Percentiles rank a stretch among this genome's conserved stretches.
Conservation (phyloP, 2,797 vertebrate genomes). For the Gallinago solitaria region DNA sequence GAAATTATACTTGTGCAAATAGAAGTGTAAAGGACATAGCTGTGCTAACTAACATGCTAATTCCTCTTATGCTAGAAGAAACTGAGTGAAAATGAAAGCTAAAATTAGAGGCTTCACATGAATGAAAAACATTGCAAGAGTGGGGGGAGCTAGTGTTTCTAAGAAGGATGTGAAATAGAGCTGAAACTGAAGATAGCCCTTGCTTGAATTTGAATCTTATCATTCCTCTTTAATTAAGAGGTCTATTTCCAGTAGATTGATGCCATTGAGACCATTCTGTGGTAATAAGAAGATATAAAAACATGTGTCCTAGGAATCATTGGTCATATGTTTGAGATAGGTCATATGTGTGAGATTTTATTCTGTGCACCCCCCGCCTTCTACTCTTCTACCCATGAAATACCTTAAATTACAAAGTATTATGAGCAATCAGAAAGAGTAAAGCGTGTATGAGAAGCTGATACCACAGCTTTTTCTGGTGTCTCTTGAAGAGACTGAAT, state of each 20-base stretch:
- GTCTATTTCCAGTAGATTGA: neutral
- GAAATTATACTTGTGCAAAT: neutral
- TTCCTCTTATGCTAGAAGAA: neutral
- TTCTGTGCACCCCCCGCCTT: neutral
- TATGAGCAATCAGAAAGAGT: neutral
- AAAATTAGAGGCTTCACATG: neutral
- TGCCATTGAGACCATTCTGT: neutral
- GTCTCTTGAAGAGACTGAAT: conserved; percentile 29
- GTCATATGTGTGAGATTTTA: neutral
- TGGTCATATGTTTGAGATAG: neutral
- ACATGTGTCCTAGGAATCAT: neutral
- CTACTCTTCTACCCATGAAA: neutral
- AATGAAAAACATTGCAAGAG: neutral
- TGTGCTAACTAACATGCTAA: neutral
- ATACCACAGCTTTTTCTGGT: conserved; percentile 43
- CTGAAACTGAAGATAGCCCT: neutral
- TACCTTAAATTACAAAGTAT: neutral
- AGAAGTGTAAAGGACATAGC: neutral
- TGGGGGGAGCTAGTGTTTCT: neutral
- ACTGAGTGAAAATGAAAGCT: neutral
- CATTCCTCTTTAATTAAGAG: neutral
- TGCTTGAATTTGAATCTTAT: neutral
- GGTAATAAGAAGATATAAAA: neutral
- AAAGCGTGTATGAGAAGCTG: conserved; percentile 3
- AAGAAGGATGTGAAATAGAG: neutral